Base-by-base conservation (phyloP, 2,888 invertebrate genomes). In the Notocelia uddmanniana region DNA sequence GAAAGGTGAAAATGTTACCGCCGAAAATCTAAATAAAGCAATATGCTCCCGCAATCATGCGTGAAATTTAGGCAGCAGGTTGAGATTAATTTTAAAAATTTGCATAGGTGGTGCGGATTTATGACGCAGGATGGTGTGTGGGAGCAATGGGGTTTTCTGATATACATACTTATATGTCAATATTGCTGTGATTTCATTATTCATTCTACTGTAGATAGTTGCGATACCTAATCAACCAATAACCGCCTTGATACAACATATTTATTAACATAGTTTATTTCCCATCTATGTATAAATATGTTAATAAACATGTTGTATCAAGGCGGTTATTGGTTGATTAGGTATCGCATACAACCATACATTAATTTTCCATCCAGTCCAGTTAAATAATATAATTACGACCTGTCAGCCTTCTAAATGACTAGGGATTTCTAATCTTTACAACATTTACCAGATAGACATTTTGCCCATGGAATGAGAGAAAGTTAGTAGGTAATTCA, bases 41-140 rank as follows among this genome's bases (percentile, higher is more conserved):
- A 80, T 80, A 72, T 73, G 69, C 52, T 26, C 74, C 80, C 79
- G 77, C 82, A 83, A 82, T 86, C 87, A 85, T 80, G 86, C 87
- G 82, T 87, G 85, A 87, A 86, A 91, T 90, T 83, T 83, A 80
- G 71, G 78, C 68, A 75, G 73, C 48, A 72, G 72, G 67, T 75
- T 41, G 54, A 69, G 62, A 59, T 60, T 54, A 15, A 31, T 45
- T 62, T 57, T 21, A 34, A 21, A n/a, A 18, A 48, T 60, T 55
- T 62, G 50, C 23, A 58, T 23, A 9, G 13, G 54, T 26, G 13
- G 15, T 26, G 55, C 26, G n/a, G 55, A 26, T 26, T 55, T 55
- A 26, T 26, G 55, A n/a, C n/a, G 55, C 15, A 9, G 15, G 15
- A n/a, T n/a, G 21, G n/a, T 26, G 10, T 26, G 9, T 26, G 8